These are phyloP conservation scores for Habropoda laboriosa DNA, from an alignment of 1,140 invertebrate genomes.

Conservation along the genomic window DNA sequence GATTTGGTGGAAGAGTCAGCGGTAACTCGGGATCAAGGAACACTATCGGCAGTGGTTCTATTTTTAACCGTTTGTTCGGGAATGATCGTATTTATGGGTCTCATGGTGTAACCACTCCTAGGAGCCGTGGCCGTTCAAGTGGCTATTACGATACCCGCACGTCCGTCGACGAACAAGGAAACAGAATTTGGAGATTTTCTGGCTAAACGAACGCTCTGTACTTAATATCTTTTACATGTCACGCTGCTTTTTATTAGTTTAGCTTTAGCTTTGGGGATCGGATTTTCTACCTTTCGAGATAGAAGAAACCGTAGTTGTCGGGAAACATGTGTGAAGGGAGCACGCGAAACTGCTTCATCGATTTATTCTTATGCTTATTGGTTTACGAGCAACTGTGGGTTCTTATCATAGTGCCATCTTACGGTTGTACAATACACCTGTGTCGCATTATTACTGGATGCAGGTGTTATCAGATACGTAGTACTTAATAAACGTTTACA, in stretches of 20 bases:
- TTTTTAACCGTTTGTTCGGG: constrained; percentile 72
- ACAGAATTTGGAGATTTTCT: constrained; percentile 75
- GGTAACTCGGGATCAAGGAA: constrained; percentile 70
- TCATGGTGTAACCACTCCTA: constrained; percentile 52
- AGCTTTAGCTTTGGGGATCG: neutral
- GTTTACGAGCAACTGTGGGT: neutral
- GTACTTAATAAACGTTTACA: constrained; percentile 4
- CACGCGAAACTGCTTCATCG: no score
- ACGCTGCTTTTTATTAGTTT: no score
- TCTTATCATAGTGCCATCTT: constrained; percentile 24
- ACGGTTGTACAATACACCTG: neutral
- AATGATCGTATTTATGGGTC: constrained; percentile 48
- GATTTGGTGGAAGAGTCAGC: constrained; percentile 48
- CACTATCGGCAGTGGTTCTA: constrained; percentile 69
- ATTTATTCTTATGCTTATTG: neutral
- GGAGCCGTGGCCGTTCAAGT: constrained; percentile 45
- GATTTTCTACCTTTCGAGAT: neutral
- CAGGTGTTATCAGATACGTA: neutral
- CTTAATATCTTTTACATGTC: no score
- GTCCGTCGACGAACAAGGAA: constrained; percentile 67
- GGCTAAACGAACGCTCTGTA: constrained; percentile 37
- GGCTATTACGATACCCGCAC: constrained; percentile 72
- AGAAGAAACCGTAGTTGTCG: constrained; percentile 8
- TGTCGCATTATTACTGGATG: neutral
- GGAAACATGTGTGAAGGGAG: neutral